Evolutionary conservation across 2,797 vertebrate genomes (phyloP).

Genomic region (Rhabdophis nuchalis): DNA sequence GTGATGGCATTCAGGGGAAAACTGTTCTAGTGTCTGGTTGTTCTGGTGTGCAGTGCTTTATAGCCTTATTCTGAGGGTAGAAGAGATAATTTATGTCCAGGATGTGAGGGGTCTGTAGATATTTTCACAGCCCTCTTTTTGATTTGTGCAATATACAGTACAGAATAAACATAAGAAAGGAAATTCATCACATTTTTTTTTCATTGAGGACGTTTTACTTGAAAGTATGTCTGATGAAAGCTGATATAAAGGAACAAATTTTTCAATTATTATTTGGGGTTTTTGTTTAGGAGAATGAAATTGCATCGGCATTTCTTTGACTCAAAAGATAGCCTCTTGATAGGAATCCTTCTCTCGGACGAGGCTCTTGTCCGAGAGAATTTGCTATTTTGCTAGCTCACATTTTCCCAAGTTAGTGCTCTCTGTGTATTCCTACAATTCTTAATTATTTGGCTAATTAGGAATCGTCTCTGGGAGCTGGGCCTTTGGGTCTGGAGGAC

Average conservation of each 20-base stretch:
- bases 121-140: too few relatives aligned
- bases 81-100: too few relatives aligned
- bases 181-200: not conserved
- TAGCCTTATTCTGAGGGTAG: too few relatives aligned
- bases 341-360: not conserved
- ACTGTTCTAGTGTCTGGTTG: too few relatives aligned
- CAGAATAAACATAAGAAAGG: not conserved
- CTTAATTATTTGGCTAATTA: not conserved
- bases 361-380: not conserved
- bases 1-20: too few relatives aligned
- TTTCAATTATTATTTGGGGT: not conserved
- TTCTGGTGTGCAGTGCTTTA: too few relatives aligned
- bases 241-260: not conserved
- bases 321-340: not conserved
- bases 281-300: not conserved
- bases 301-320: not conserved
- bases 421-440: not conserved
- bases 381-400: not conserved
- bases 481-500: not conserved
- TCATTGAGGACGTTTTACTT: not conserved
- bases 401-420: not conserved
- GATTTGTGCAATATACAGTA: too few relatives aligned
- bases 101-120: too few relatives aligned
- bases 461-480: not conserved
- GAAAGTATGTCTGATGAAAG: not conserved